Evolutionary conservation across 2,888 invertebrate species (phyloP), one percentile per base, ranked within the genome.

Genomic region (Philaethria dido): DNA sequence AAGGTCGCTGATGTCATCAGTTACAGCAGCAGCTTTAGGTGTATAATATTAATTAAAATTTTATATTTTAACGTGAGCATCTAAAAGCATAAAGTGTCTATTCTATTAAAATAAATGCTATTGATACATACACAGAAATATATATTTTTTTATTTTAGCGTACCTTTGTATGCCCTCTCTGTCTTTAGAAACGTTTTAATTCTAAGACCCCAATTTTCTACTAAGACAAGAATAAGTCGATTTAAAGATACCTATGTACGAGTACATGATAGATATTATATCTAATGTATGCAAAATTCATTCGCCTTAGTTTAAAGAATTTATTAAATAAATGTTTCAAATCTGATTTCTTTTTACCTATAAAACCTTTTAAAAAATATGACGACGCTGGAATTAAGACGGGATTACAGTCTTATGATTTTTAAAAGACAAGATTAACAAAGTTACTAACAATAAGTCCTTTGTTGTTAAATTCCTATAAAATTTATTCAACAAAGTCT

Each of bases 1-100:
- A 76, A 77, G 77, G 78, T 73, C 72, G 74, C 71, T 80, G 77
- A 79, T 77, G 76, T 79, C 77, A 78, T 77, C 62, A 69, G 69
- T 70, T 52, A 66, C 69, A 71, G 68, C 66, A 69, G 61, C 48
- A 70, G 62, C 54, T 69, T 64, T 68, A 70, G 55, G 64, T 66
- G 47, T 44, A 54, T 61, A 50, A 68, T 71, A 50, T 57, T 29
- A 45, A 45, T 60, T 14, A 29, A 60, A 33, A 33, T 29, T 45
- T 18, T 47, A 47, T 47, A 47, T 42, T 25, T 33, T 11, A 16
- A 16, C 22, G 50, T 52, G 29, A 14, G 22, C 22, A 44, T n/a
- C 6, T 16, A 33, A 33, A 9, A 33, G n/a, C n/a, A n/a, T n/a
- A n/a, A n/a, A n/a, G n/a, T n/a, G n/a, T n/a, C n/a, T 33, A 33